Conservation (phyloP, 2,888 invertebrate species). For the Cantharis rustica region DNA sequence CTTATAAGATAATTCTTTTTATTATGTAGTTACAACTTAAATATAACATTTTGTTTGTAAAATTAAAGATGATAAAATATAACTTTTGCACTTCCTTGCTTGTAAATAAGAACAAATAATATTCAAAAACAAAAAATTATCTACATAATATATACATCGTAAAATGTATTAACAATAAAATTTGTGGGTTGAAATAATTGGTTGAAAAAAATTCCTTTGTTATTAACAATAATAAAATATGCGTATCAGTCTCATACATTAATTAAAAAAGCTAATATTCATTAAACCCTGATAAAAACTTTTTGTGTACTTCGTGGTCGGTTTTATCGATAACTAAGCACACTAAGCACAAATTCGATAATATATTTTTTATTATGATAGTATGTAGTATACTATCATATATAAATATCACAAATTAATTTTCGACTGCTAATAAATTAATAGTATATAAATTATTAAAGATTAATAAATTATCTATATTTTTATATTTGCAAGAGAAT, state of each 20-base stretch:
- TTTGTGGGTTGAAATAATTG: neutral
- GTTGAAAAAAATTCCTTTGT: neutral
- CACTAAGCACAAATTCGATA: neutral
- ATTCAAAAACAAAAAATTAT: neutral
- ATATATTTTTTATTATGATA: no score
- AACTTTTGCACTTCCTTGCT: neutral
- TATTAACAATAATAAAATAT: neutral
- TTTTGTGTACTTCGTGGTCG: neutral
- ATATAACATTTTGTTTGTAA: neutral
- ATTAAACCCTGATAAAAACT: neutral
- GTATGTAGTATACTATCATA: no score
- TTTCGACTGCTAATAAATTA: no score
- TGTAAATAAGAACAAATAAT: neutral
- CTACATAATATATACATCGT: neutral
- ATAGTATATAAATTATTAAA: no score
- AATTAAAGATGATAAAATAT: neutral
- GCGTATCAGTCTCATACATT: neutral
- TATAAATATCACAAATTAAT: no score
- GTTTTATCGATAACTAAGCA: neutral
- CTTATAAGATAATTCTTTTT: neutral
- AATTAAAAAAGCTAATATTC: neutral
- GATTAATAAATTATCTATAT: no score
- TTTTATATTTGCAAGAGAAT: no score
- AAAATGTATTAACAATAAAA: neutral
- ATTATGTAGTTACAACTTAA: neutral